Evolutionary conservation across 2,888 invertebrate species (phyloP).

Genomic region (Griposia aprilina): DNA sequence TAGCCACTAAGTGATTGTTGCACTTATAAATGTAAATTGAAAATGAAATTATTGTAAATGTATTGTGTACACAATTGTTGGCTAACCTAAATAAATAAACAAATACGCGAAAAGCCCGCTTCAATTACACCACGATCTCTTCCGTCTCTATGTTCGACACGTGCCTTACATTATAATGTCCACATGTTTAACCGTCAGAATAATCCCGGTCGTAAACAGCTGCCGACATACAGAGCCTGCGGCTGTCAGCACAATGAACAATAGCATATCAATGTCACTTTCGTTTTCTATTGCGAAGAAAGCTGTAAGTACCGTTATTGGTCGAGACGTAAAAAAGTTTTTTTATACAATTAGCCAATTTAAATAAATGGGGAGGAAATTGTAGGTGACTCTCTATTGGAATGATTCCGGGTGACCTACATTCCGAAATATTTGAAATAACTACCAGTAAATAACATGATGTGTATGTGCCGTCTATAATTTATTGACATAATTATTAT

Average conservation of each 20-base stretch:
- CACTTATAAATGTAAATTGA: too few species aligned
- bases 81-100: too few species aligned
- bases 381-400: neutral
- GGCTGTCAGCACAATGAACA: conserved; percentile 6
- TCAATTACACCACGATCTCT: neutral
- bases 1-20: too few species aligned
- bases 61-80: too few species aligned
- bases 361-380: neutral
- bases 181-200: neutral
- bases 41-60: too few species aligned
- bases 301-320: conserved; percentile 23
- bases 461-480: too few species aligned
- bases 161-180: neutral
- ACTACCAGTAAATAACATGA: neutral
- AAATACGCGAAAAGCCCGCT: neutral
- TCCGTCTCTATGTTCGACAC: neutral
- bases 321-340: conserved; percentile 2
- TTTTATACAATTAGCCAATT: neutral
- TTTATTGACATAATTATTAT: too few species aligned
- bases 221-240: conserved; percentile 14
- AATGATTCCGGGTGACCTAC: neutral
- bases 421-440: neutral
- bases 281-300: conserved; percentile 40
- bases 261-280: conserved; percentile 15
- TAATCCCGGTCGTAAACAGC: neutral